Evolutionary conservation across 2,888 invertebrate species (phyloP), one percentile per base, ranked within the genome.

Genomic region (Desoria tigrina): DNA sequence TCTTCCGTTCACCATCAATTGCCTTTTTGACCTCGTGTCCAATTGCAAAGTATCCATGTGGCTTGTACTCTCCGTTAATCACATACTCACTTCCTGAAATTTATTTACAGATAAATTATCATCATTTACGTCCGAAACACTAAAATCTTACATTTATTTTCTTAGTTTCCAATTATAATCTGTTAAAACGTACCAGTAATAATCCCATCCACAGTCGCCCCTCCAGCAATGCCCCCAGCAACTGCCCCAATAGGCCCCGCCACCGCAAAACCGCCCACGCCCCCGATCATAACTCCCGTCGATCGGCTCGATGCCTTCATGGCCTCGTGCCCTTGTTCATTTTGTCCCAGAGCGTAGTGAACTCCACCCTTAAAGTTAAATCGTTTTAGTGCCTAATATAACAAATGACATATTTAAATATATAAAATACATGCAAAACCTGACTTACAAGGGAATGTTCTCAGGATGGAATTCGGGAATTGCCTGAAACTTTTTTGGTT

Each of bases 101-200:
- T 7, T 24, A 16, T 7, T 51, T 23, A 11, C 3, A 23, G 27
- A 53, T 26, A 3, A 21, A n/a, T 18, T n/a, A n/a, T n/a, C n/a
- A n/a, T n/a, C n/a, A n/a, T n/a, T 21, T 21, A 28, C 26, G n/a
- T 37, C 21, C 3, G 21, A 28, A 14, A 18, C 16, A 51, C 23
- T 26, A 51, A 9, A 3, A 11, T n/a, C n/a, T n/a, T n/a, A n/a
- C n/a, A n/a, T n/a, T n/a, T n/a, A n/a, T n/a, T n/a, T n/a, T n/a
- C n/a, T n/a, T n/a, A n/a, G n/a, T n/a, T n/a, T 42, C n/a, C n/a
- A 39, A 39, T 39, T 39, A 39, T 61, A 61, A 14, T n/a, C n/a
- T n/a, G n/a, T n/a, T n/a, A n/a, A n/a, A n/a, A n/a, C n/a, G 61
- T 74, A n/a, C 66, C 71, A 3, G 71, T 69, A 14, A 69, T 71